Percentiles rank a stretch among this genome's conserved stretches.
These are phyloP conservation scores for Bombus fervidus DNA, from an alignment of 1,140 invertebrate genomes.

Conservation along the genomic window DNA sequence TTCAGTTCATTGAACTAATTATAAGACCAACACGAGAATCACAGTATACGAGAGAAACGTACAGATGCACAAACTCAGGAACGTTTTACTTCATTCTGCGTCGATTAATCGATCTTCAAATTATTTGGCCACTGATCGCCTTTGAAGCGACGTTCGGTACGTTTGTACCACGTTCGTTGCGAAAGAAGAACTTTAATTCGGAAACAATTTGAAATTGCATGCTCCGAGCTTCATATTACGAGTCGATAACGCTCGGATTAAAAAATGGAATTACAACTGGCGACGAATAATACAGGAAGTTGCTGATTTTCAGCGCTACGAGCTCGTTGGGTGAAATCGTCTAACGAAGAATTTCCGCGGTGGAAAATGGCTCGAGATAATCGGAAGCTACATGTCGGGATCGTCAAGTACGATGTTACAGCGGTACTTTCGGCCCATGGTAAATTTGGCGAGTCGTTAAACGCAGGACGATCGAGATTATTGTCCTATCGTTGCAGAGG, in stretches of 20 bases:
- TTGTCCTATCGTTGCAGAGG: constrained; percentile 21
- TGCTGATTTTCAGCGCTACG: too few relatives aligned
- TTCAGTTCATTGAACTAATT: not conserved
- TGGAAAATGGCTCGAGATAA: constrained; percentile 27
- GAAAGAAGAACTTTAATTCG: too few relatives aligned
- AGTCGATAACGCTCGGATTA: too few relatives aligned
- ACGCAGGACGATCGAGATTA: constrained; percentile 38
- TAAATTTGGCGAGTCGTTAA: constrained; percentile 37
- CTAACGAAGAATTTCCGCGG: constrained; percentile 36
- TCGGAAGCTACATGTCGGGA: constrained; percentile 19
- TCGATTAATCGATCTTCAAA: not conserved
- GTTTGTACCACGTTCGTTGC: too few relatives aligned
- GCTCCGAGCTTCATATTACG: too few relatives aligned
- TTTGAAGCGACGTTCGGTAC: too few relatives aligned
- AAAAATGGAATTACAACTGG: not conserved
- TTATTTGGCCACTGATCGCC: not conserved
- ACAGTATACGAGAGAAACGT: not conserved
- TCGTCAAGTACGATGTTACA: constrained; percentile 2
- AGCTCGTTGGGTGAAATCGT: not conserved
- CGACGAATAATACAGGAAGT: not conserved
- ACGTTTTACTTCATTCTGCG: not conserved
- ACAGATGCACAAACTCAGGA: not conserved
- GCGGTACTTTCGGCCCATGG: constrained; percentile 17
- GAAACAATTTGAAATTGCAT: too few relatives aligned
- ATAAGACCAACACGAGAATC: not conserved